These are phyloP conservation scores for Chionomys nivalis DNA, from an alignment of 2,113 vertebrate species.

Conservation along the genomic window DNA sequence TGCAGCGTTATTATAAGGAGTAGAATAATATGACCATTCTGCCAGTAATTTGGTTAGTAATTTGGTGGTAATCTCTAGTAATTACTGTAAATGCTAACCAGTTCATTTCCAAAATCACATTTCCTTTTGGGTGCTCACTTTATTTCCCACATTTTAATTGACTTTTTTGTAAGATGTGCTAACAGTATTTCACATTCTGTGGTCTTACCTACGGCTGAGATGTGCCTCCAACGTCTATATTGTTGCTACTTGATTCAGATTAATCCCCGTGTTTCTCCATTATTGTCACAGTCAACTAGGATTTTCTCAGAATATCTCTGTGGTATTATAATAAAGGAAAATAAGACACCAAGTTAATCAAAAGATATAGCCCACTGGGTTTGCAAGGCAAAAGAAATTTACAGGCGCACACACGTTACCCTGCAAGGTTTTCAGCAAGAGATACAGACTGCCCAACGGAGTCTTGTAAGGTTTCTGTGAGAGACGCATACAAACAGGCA, in stretches of 20 bases:
- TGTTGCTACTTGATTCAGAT: conserved; percentile 31
- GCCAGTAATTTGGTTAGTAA: conserved; percentile 78
- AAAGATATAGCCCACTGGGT: conserved; percentile 28
- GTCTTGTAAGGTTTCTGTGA: background rate
- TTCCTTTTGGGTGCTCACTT: conserved; percentile 71
- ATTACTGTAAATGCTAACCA: conserved; percentile 82
- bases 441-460: background rate
- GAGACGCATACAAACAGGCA: background rate
- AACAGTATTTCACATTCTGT: conserved; percentile 52
- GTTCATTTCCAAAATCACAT: conserved; percentile 78
- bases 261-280: conserved; percentile 35
- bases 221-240: background rate
- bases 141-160: conserved; percentile 75
- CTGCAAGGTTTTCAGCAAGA: background rate
- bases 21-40: conserved; percentile 76
- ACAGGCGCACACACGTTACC: background rate
- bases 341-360: conserved; percentile 56
- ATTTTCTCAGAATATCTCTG: conserved; percentile 30
- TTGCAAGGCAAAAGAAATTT: background rate
- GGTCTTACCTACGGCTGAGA: conserved; percentile 57
- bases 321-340: conserved; percentile 49
- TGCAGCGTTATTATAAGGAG: conserved; percentile 70
- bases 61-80: conserved; percentile 80
- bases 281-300: conserved; percentile 46
- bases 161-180: conserved; percentile 68